phyloP scores from a whole-genome alignment of 1,140 invertebrate species.

The Yoshiicerus persimilis region DNA sequence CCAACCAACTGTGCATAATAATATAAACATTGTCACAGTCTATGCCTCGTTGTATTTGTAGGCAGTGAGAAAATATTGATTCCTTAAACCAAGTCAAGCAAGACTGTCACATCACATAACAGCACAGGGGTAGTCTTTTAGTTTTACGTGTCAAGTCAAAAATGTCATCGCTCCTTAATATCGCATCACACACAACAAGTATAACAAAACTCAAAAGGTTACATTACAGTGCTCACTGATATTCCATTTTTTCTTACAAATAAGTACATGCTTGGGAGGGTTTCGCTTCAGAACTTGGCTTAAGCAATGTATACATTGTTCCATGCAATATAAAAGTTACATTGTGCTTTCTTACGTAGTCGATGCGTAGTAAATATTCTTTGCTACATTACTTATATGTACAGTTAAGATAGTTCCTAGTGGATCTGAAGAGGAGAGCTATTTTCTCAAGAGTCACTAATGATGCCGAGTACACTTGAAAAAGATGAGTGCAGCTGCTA shows the following conservation, averaged over 20 bases:
- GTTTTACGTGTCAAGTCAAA: neutral
- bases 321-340: neutral
- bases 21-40: neutral
- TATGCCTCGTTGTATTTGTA: neutral
- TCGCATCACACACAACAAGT: neutral
- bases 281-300: neutral
- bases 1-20: neutral
- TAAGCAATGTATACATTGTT: neutral
- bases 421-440: neutral
- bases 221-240: neutral
- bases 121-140: neutral
- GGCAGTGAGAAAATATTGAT: neutral
- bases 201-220: neutral
- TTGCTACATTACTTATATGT: neutral
- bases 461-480: neutral
- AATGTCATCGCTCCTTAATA: neutral
- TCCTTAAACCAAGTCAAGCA: neutral
- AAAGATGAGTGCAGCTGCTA: neutral
- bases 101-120: neutral
- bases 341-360: neutral
- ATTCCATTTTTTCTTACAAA: neutral
- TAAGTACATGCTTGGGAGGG: neutral
- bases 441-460: neutral
- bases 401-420: neutral
- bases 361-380: neutral